phyloP scores from a whole-genome alignment of 2,888 invertebrate species.

The Hybos culiciformis region DNA sequence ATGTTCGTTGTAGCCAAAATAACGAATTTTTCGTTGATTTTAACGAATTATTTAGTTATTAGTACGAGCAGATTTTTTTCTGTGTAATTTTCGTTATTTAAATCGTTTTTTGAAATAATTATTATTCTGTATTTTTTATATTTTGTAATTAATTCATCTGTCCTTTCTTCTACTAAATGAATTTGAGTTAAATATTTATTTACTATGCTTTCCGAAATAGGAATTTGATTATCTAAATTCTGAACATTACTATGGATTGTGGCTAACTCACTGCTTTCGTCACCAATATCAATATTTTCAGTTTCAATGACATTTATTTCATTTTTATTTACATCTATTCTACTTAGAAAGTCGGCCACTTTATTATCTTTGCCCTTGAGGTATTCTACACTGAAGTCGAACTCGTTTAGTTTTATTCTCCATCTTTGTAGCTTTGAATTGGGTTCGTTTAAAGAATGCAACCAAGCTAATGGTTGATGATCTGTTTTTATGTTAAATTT shows the following conservation, averaged over 20 bases:
- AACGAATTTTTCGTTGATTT: no score
- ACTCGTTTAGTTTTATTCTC: slow-evolving; percentile 23
- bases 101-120: not conserved
- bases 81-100: not conserved
- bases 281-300: not conserved
- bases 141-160: not conserved
- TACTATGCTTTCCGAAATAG: not conserved
- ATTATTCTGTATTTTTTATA: not conserved
- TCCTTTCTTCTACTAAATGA: not conserved
- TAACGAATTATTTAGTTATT: no score
- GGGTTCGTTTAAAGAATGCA: slow-evolving; percentile 27
- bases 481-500: slow-evolving; percentile 29
- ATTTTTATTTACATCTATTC: slow-evolving; percentile 13
- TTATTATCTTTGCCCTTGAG: slow-evolving; percentile 16
- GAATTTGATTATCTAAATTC: not conserved
- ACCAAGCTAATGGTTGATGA: slow-evolving; percentile 27
- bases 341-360: slow-evolving; percentile 14
- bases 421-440: slow-evolving; percentile 26
- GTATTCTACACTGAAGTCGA: slow-evolving; percentile 19
- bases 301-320: not conserved
- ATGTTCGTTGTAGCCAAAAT: no score
- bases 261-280: not conserved
- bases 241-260: not conserved
- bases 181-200: not conserved
- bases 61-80: no score